Evolutionary conservation across 2,888 invertebrate genomes (phyloP), one percentile per base, ranked within the genome.

Genomic region (Microplitis deprimator): DNA sequence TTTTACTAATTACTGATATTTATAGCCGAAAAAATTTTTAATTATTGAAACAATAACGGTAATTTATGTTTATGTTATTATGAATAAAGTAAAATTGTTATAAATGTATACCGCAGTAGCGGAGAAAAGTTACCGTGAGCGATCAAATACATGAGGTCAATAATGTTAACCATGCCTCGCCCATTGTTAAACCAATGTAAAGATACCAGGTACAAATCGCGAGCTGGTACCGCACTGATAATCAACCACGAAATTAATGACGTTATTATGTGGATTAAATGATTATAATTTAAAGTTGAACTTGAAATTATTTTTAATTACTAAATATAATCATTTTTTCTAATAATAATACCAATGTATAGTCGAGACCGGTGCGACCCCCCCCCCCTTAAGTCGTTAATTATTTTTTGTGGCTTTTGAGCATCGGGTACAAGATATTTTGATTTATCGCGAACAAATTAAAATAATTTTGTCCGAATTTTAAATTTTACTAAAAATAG

Each of bases 241-340:
- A 50, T 50, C 40, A 62, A 78, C 17, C 73, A 69, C 17, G 62
- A 73, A 80, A 83, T 82, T 68, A 81, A 82, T 79, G 81, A 78
- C 75, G 80, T 77, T 70, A 83, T 83, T 83, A 83, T 70, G 59
- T 39, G 80, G 82, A 83, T 82, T 83, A 84, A 84, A 76, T 77
- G 81, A 78, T 20, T 41, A 76, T 78, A 79, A 81, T 82, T 82
- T 75, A 76, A 76, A 77, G 77, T 79, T 79, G 78, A 84, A 81
- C 80, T 81, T 81, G 81, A 83, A 81, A 80, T 78, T 80, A 77
- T 82, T 81, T 82, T 80, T 4, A 4, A 29, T 29, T 29, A 29
- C 1, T 20, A 20, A 20, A 20, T 20, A 20, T 20, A 20, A 20
- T 20, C n/a, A n/a, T n/a, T n/a, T n/a, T n/a, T n/a, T n/a, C n/a